Percentiles rank a stretch among this genome's conserved stretches.
Evolutionary conservation across 1,140 invertebrate species (phyloP).

Genomic region (Orussus abietinus): DNA sequence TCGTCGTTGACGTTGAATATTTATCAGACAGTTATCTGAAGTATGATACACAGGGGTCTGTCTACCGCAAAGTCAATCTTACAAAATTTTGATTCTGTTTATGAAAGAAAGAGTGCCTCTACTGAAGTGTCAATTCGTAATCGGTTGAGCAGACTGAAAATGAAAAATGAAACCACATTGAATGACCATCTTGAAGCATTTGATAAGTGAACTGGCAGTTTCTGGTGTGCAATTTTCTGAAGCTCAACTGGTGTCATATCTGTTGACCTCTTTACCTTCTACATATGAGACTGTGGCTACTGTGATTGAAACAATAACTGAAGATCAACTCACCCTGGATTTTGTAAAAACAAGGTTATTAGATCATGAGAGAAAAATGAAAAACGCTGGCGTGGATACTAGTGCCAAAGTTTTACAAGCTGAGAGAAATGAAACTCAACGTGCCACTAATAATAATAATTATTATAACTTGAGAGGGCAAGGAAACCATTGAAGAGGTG

Average conservation of each 20-base stretch:
- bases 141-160: conserved; percentile 1
- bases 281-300: no score
- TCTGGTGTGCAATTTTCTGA: neutral
- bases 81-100: neutral
- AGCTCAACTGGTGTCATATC: neutral
- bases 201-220: neutral
- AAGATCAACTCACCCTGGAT: no score
- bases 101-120: neutral
- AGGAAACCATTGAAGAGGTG: neutral
- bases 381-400: neutral
- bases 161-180: neutral
- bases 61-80: neutral
- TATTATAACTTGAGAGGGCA: neutral
- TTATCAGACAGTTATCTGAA: neutral
- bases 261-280: neutral
- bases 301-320: no score
- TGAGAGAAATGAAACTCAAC: neutral
- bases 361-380: no score
- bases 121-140: neutral
- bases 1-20: conserved; percentile 1
- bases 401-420: neutral
- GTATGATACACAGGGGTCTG: neutral
- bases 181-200: neutral
- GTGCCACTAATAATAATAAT: neutral
- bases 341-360: neutral